A percentile compares a stretch with the other conserved stretches of the same genome.
Evolutionary conservation across 2,797 vertebrate species (phyloP).

Genomic region (Lycodopsis pacificus): DNA sequence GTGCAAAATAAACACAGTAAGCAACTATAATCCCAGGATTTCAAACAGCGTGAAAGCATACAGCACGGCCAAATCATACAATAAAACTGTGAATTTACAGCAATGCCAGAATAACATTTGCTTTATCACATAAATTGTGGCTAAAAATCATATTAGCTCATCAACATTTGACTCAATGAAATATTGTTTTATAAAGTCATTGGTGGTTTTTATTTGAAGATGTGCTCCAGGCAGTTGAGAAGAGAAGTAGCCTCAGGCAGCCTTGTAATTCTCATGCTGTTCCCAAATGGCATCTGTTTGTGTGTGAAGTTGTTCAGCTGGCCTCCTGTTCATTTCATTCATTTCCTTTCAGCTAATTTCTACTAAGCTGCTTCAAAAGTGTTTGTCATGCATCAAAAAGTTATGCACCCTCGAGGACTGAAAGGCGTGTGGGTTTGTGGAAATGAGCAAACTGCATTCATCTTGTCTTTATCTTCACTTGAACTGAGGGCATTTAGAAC

Average conservation of each 20-base stretch:
- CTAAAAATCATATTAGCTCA: neutral
- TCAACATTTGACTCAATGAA: constrained; percentile 20
- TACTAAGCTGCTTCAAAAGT: constrained; percentile 19
- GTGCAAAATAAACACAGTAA: neutral
- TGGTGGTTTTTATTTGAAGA: constrained; percentile 31
- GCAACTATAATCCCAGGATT: neutral
- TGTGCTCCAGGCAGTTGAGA: constrained; percentile 24
- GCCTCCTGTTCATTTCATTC: constrained; percentile 38
- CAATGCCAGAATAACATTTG: neutral
- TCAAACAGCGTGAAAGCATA: neutral
- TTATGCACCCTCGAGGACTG: constrained; percentile 18
- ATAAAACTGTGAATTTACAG: neutral
- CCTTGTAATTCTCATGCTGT: constrained; percentile 41
- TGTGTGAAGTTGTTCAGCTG: constrained; percentile 46
- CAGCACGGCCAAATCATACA: neutral
- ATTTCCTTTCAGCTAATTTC: constrained; percentile 18
- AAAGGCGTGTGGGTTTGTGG: constrained; percentile 21
- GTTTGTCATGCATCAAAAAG: constrained; percentile 21
- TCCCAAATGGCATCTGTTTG: constrained; percentile 46
- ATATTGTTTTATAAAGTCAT: constrained; percentile 29
- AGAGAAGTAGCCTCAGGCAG: constrained; percentile 34
- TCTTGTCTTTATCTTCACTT: constrained; percentile 17
- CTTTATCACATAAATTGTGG: neutral
- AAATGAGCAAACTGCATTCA: constrained; percentile 41
- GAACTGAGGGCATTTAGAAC: constrained; percentile 26